Base-by-base conservation (phyloP, 2,888 invertebrate species). In the Biston stratarius region DNA sequence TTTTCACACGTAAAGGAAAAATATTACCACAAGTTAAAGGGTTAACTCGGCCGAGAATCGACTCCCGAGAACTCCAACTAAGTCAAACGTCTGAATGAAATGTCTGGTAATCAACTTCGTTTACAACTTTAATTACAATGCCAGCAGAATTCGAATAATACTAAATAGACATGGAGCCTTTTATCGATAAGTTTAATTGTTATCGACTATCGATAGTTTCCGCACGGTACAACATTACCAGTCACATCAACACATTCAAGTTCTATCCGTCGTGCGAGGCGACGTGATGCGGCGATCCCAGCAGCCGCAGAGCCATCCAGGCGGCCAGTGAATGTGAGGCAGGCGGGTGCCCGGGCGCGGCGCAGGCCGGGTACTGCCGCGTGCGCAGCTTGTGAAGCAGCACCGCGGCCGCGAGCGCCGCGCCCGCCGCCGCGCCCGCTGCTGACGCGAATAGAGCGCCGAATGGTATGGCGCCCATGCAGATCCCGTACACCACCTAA, bases 381-480 rank as follows among this genome's bases (percentile, higher is more conserved):
- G 97, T 96, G 70, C 97, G 96, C 77, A 97, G 96, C 68, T 97
- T 91, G 80, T 97, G 97, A n/a, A 97, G 94, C 84, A 97, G 89
- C 1, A 97, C 96, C 1, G 97, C 98, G 3, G 98, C 98, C 0
- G 98, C 97, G 9, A 98, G 89, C 0, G 98, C 98, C 0, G 98
- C 97, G 3, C 97, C 96, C 1, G 98, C 97, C 0, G 98, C 97
- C 0, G 97, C 97, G 10, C 97, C 96, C 0, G 98, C 97, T 0
- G 98, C 97, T 12, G 98, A 95, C 60, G 98, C 97, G 89, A 98
- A 98, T 14, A 98, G 94, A 6, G 97, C 96, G 77, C 98, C 98
- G 86, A 98, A 98, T 36, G 97, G 97, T 0, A 97, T 96, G 34
- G 98, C 97, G 0, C 98, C 98, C 95, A 98, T 96, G 81, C 98